Evolutionary conservation across 2,888 invertebrate genomes (phyloP).

Genomic region (Cerastis rubricosa): DNA sequence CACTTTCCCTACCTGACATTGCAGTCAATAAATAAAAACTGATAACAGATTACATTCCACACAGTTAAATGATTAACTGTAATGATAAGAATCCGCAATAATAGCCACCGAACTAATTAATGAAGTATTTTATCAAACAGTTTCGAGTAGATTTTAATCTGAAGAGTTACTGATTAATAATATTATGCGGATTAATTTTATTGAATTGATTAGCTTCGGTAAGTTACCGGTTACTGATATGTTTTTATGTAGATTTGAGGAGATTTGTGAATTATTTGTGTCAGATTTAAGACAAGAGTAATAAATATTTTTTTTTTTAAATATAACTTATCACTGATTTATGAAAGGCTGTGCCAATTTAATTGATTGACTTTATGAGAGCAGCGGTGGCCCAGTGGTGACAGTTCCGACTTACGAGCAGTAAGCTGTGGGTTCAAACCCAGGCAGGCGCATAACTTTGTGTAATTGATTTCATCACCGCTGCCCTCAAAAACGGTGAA

Average conservation of each 20-base stretch:
- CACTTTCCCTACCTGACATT: not conserved
- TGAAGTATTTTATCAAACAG: constrained; percentile 28
- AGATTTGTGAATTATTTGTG: not conserved
- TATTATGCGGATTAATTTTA: not conserved
- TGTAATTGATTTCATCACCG: too few species aligned
- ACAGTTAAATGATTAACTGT: constrained; percentile 28
- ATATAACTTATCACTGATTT: not conserved
- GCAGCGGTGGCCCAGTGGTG: too few species aligned
- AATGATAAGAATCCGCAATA: constrained; percentile 38
- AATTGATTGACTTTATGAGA: too few species aligned
- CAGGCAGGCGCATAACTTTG: too few species aligned
- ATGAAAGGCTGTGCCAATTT: not conserved
- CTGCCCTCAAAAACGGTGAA: too few species aligned
- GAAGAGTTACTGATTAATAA: constrained; percentile 26
- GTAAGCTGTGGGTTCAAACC: too few species aligned
- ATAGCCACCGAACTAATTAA: constrained; percentile 20
- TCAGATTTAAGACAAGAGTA: not conserved
- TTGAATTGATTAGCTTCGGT: not conserved
- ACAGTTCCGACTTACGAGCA: too few species aligned
- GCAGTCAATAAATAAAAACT: constrained; percentile 12
- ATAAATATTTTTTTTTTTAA: not conserved
- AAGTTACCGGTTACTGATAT: not conserved
- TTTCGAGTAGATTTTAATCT: constrained; percentile 10
- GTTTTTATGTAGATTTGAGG: not conserved
- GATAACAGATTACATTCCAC: constrained; percentile 28